These are phyloP conservation scores for Glaucidium brasilianum DNA, from an alignment of 2,113 vertebrate species.

Conservation along the genomic window DNA sequence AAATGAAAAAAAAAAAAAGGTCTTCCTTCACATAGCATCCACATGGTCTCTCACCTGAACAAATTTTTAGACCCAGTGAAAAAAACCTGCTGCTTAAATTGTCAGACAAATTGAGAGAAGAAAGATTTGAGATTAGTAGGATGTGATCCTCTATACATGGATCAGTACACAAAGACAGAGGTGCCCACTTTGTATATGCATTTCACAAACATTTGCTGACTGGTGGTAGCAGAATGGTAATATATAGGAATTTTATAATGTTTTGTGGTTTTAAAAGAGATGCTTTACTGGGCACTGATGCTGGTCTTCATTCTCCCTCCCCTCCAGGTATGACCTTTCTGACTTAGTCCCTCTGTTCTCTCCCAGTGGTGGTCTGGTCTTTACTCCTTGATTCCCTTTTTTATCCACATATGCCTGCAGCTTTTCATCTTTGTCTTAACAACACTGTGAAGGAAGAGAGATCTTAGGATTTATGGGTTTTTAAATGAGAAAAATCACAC, in stretches of 20 bases:
- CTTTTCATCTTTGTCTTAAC: background rate
- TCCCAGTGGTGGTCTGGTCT: background rate
- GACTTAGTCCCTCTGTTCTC: background rate
- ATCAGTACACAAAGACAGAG: background rate
- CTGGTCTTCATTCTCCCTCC: background rate
- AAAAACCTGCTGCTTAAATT: background rate
- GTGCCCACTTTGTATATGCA: rapidly evolving
- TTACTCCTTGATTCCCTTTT: background rate
- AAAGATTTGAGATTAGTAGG: background rate
- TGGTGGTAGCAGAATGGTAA: background rate
- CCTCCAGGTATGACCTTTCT: background rate
- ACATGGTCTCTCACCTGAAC: background rate
- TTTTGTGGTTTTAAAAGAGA: background rate
- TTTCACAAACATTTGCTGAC: background rate
- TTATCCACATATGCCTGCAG: background rate
- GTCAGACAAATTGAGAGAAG: background rate
- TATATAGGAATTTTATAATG: background rate
- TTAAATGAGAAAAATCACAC: background rate
- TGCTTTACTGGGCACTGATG: background rate
- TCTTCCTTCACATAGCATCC: background rate
- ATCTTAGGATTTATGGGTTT: background rate
- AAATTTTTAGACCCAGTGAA: background rate
- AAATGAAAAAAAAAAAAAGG: background rate
- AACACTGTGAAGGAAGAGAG: background rate
- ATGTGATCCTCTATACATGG: background rate